These are phyloP conservation scores for Rhabdophis nuchalis DNA, from an alignment of 2,797 vertebrate genomes.

Conservation along the genomic window DNA sequence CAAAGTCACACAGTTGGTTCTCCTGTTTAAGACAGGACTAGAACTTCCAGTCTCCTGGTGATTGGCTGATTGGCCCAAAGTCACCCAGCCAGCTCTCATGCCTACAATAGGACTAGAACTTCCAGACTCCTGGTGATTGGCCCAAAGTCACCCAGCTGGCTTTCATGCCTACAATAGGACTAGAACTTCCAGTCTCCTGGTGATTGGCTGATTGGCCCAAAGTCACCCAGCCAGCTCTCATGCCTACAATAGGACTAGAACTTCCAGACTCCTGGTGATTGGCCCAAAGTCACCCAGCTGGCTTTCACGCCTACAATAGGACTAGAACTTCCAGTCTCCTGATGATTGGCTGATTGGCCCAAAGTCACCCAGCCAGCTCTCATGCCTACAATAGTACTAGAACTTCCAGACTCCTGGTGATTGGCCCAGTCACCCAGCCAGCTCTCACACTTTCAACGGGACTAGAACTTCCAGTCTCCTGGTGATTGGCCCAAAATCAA, in stretches of 20 bases:
- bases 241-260: neutral
- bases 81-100: accelerated
- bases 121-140: neutral
- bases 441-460: accelerated
- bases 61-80: no score
- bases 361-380: accelerated
- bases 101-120: neutral
- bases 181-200: no score
- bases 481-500: neutral
- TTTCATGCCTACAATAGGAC: accelerated
- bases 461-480: no score
- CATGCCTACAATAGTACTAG: neutral
- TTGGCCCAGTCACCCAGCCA: no score
- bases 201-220: no score
- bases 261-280: neutral
- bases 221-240: neutral
- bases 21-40: accelerated
- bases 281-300: accelerated
- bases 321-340: no score
- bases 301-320: accelerated
- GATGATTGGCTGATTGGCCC: no score
- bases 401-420: neutral
- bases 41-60: no score
- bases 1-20: accelerated
- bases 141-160: no score